Percentiles rank a stretch among this genome's conserved stretches.
Conservation (phyloP, 2,113 vertebrate species). For the Brachyhypopomus occidentalis region DNA sequence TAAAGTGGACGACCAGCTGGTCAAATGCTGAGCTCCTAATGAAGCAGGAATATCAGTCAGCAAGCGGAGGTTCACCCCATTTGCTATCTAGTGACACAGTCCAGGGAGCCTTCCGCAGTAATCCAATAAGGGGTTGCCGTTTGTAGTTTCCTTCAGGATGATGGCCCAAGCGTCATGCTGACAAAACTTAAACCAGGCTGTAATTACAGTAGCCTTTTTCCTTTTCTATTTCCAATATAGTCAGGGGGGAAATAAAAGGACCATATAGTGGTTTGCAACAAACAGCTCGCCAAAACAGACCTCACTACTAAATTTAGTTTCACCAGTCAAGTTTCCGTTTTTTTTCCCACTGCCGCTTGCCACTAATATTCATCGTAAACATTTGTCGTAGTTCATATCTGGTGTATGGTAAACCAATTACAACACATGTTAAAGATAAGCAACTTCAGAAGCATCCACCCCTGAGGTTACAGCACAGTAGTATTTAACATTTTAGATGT, state of each 20-base stretch:
- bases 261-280: not conserved
- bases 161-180: not conserved
- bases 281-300: not conserved
- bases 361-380: no score
- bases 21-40: slow-evolving; percentile 31
- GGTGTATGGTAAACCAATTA: no score
- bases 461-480: not conserved
- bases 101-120: not conserved
- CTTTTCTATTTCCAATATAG: not conserved
- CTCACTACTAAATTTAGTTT: not conserved
- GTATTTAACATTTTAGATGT: not conserved
- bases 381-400: no score
- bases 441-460: not conserved
- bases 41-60: slow-evolving; percentile 44
- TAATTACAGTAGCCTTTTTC: not conserved
- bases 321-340: not conserved
- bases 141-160: not conserved
- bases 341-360: no score
- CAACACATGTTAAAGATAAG: not conserved
- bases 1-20: slow-evolving; percentile 18
- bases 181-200: not conserved
- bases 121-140: slow-evolving; percentile 3
- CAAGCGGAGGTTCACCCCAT: slow-evolving; percentile 21
- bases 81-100: slow-evolving; percentile 16
- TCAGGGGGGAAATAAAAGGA: not conserved